Evolutionary conservation across 2,888 invertebrate species (phyloP).

Genomic region (Acronicta leporina): DNA sequence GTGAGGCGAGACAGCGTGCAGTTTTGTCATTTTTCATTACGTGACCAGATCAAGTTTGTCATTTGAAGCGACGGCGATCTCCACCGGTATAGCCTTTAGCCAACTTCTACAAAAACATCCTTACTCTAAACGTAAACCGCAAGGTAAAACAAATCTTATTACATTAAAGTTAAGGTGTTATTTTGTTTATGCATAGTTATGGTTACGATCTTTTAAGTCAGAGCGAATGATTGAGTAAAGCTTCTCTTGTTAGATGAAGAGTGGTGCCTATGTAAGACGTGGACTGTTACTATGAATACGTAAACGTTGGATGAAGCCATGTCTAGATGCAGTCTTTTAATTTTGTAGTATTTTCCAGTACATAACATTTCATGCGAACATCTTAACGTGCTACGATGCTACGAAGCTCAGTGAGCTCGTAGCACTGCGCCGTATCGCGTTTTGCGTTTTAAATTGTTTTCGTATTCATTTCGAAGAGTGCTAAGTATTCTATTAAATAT

Average conservation of each 20-base stretch:
- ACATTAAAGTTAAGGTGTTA: background rate
- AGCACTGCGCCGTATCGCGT: slow-evolving; percentile 33
- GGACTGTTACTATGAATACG: slow-evolving; percentile 80
- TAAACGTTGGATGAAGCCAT: slow-evolving; percentile 75
- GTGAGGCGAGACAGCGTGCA: slow-evolving; percentile 65
- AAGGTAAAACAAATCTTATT: slow-evolving; percentile 44
- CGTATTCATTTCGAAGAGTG: slow-evolving; percentile 2
- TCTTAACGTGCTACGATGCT: slow-evolving; percentile 44
- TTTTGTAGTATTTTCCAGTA: slow-evolving; percentile 45
- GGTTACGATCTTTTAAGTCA: slow-evolving; percentile 38
- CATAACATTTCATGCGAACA: slow-evolving; percentile 36
- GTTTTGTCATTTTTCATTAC: slow-evolving; percentile 91
- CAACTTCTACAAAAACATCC: slow-evolving; percentile 29
- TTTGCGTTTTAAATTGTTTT: slow-evolving; percentile 34
- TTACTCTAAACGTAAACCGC: slow-evolving; percentile 1
- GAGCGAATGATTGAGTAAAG: slow-evolving; percentile 68
- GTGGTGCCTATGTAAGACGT: slow-evolving; percentile 76
- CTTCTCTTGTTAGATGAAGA: slow-evolving; percentile 78
- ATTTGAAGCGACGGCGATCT: slow-evolving; percentile 75
- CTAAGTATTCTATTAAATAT: slow-evolving; percentile 14
- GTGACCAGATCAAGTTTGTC: slow-evolving; percentile 91
- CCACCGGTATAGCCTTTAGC: slow-evolving; percentile 72
- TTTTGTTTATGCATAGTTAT: slow-evolving; percentile 10
- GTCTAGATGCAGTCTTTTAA: slow-evolving; percentile 63
- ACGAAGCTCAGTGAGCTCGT: slow-evolving; percentile 42